Evolutionary conservation across 2,113 vertebrate species (phyloP), one percentile per base, ranked within the genome.

Genomic region (Tringa solitaria): DNA sequence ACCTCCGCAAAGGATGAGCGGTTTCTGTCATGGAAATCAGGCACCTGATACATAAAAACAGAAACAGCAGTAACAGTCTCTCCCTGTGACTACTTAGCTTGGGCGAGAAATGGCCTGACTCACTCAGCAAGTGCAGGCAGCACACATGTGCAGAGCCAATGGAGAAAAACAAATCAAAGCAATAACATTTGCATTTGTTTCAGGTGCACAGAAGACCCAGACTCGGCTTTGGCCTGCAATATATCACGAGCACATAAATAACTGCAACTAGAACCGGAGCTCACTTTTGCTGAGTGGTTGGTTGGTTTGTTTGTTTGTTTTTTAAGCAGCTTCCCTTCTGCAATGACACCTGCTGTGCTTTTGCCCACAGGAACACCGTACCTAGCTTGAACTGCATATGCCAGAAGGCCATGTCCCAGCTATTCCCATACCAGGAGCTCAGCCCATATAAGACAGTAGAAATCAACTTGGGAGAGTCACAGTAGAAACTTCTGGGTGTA

Each of bases 1-100:
- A 12, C 64, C 81, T 77, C 79, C 0, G 4, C 72, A 84, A 92
- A 79, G 79, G 88, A 84, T 92, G 90, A 92, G 72, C 0, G 0
- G 51, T 81, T 90, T 81, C 95, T 92, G 80, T 59, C 85, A 89
- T 10, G 45, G 87, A 87, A 94, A 92, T 88, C 76, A 80, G 64
- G 60, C 69, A 60, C 60, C 54, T 90, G 91, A 74, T 59, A 67
- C 39, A 84, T 78, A 96, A 90, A 95, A 87, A 19, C 80, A 78
- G 69, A 30, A 82, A 65, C 27, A 87, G 83, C 64, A 92, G 33
- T 59, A 64, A 14, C 5, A 16, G 37, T 28, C 65, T 92, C 73
- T 88, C 77, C 74, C 45, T 50, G 60, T 33, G 80, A 64, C 69
- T 93, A 81, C 74, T 77, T 63, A 46, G 61, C 69, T 26, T 72